Evolutionary conservation across 2,888 invertebrate species (phyloP).

Genomic region (Oscheius sp.): DNA sequence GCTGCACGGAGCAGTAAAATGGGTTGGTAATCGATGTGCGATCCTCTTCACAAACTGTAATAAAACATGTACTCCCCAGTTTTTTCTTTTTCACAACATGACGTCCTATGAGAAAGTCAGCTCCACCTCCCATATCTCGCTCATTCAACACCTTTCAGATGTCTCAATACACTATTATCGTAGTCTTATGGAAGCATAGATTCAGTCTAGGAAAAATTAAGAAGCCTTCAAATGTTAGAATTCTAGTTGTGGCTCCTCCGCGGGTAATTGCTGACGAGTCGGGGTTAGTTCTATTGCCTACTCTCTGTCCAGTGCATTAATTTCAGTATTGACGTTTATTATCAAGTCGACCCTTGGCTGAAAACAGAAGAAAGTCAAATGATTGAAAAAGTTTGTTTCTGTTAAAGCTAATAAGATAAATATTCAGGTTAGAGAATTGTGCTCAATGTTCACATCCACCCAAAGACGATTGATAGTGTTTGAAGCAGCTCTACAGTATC

Average conservation of each 20-base stretch:
- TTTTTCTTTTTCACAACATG: no score
- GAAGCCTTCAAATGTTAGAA: slow-evolving; percentile 49
- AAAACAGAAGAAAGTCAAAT: slow-evolving; percentile 59
- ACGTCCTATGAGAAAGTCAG: no score
- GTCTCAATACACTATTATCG: slow-evolving; percentile 50
- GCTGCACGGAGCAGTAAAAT: no score
- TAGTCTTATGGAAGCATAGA: slow-evolving; percentile 66
- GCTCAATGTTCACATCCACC: slow-evolving; percentile 49
- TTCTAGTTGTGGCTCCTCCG: slow-evolving; percentile 64
- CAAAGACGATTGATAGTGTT: slow-evolving; percentile 62
- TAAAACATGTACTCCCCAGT: no score
- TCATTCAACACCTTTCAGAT: slow-evolving; percentile 24
- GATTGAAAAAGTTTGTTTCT: slow-evolving; percentile 55
- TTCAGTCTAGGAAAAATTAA: slow-evolving; percentile 52
- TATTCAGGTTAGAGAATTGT: slow-evolving; percentile 51
- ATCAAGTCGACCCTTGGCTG: slow-evolving; percentile 67
- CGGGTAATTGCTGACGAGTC: slow-evolving; percentile 61
- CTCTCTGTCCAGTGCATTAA: neutral
- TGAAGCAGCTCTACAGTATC: slow-evolving; percentile 60
- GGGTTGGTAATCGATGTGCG: no score
- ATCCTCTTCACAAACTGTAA: no score
- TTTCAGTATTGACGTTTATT: slow-evolving; percentile 65
- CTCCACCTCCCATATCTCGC: neutral
- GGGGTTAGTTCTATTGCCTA: slow-evolving; percentile 46
- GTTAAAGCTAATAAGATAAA: neutral